Evolutionary conservation across 2,888 invertebrate species (phyloP).

Genomic region (Drosophila barbarae): DNA sequence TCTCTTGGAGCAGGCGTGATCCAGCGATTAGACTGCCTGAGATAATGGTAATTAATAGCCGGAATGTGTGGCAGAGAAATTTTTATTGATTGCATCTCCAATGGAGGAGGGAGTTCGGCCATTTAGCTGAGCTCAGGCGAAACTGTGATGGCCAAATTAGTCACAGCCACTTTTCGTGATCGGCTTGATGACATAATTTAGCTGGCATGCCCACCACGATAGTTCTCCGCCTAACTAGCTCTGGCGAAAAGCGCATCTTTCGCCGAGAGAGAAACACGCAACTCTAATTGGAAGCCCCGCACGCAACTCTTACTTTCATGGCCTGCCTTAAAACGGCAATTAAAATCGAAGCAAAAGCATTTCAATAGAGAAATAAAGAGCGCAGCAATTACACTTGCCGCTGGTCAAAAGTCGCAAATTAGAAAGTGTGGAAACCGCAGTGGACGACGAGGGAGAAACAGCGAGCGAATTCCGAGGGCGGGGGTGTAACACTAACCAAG

Average conservation of each 20-base stretch:
- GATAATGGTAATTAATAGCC: slow-evolving; percentile 36
- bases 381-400: slow-evolving; percentile 31
- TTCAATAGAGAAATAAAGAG: slow-evolving; percentile 27
- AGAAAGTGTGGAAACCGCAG: slow-evolving; percentile 57
- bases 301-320: slow-evolving; percentile 71
- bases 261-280: slow-evolving; percentile 25
- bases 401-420: slow-evolving; percentile 50
- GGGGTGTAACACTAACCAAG: slow-evolving; percentile 42
- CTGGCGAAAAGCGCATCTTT: slow-evolving; percentile 11
- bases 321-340: slow-evolving; percentile 35
- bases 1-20: slow-evolving; percentile 16
- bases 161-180: slow-evolving; percentile 9
- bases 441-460: slow-evolving; percentile 3
- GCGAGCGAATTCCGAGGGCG: slow-evolving; percentile 7
- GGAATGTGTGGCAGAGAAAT: slow-evolving; percentile 36
- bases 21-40: slow-evolving; percentile 28
- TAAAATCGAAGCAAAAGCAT: slow-evolving; percentile 32
- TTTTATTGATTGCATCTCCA: slow-evolving; percentile 31
- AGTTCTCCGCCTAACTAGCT: slow-evolving; percentile 2
- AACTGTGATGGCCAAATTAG: slow-evolving; percentile 24
- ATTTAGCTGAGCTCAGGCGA: slow-evolving; percentile 6
- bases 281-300: slow-evolving; percentile 38
- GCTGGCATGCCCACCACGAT: background rate
- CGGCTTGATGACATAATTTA: slow-evolving; percentile 30
- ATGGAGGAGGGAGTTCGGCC: background rate